Evolutionary conservation across 2,113 vertebrate species (phyloP), one percentile per base, ranked within the genome.

Genomic region (Austrofundulus limnaeus): DNA sequence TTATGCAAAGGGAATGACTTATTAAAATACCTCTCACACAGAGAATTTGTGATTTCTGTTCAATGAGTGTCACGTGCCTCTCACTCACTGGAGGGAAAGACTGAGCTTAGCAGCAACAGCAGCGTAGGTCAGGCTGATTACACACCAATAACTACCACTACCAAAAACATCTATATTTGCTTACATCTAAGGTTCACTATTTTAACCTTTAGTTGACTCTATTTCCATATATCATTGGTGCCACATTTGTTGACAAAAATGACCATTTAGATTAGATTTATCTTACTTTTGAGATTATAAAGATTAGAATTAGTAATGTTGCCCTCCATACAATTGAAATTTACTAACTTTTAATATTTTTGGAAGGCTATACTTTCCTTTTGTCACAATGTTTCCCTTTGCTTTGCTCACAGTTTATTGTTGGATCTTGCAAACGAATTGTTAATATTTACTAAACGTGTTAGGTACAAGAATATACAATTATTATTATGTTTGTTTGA

Each of bases 41-140:
- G 65, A 63, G 74, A 45, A 81, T 75, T 77, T 78, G 77, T 69
- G 60, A 74, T 72, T 81, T 68, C 65, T 53, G 54, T 64, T 84
- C 60, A 81, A 57, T 78, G 72, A 58, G 46, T 63, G 57, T 85
- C 86, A 85, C 61, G 45, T 84, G 86, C 51, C 63, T 77, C 61
- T 48, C 25, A 47, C 57, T 78, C 62, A 77, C 24, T 70, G 78
- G 67, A 77, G 71, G 78, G 79, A 83, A 78, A 83, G 50, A 45
- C n/a, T 70, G 62, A 73, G 81, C 81, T 80, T 85, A 85, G 89
- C 84, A 88, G 88, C 85, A 88, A 88, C 87, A 85, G 72, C 46
- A 21, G 59, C 63, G 77, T 74, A 78, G 72, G 58, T 79, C 66
- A 52, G 62, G 48, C 67, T 78, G 66, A 74, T 71, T 64, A 47